Percentiles rank a stretch among this genome's conserved stretches.
phyloP scores from a whole-genome alignment of 1,140 invertebrate genomes.

The Drosophila pandora region DNA sequence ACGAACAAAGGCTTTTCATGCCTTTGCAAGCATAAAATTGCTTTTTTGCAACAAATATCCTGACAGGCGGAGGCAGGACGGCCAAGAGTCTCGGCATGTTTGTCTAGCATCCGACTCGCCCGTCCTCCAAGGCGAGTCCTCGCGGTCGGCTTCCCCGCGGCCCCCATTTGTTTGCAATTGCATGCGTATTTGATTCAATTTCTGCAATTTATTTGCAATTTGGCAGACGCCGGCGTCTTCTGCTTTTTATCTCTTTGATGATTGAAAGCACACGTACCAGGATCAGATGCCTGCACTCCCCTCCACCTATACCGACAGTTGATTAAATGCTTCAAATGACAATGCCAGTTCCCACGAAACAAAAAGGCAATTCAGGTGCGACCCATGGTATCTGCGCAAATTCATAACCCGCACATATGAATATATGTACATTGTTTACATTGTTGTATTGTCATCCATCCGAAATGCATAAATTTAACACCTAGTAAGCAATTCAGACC shows the following conservation, averaged over 20 bases:
- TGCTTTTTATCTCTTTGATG: slow-evolving; percentile 79
- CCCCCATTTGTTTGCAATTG: slow-evolving; percentile 79
- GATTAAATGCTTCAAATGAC: slow-evolving; percentile 72
- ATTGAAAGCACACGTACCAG: slow-evolving; percentile 73
- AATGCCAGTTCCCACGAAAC: slow-evolving; percentile 6
- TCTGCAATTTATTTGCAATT: slow-evolving; percentile 83
- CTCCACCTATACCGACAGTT: slow-evolving; percentile 6
- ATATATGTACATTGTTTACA: slow-evolving; percentile 42
- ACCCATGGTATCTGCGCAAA: slow-evolving; percentile 2
- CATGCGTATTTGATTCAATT: slow-evolving; percentile 83
- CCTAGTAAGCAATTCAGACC: slow-evolving; percentile 70
- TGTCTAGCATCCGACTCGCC: slow-evolving; percentile 48
- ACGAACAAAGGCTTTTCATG: slow-evolving; percentile 84
- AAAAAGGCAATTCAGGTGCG: neutral
- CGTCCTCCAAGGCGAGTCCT: slow-evolving; percentile 4
- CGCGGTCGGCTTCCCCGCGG: slow-evolving; percentile 7
- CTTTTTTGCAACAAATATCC: slow-evolving; percentile 82
- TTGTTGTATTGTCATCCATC: slow-evolving; percentile 75
- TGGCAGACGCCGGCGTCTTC: slow-evolving; percentile 62
- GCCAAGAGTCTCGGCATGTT: slow-evolving; percentile 51
- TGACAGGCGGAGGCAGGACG: slow-evolving; percentile 36
- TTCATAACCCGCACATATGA: slow-evolving; percentile 31
- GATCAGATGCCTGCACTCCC: slow-evolving; percentile 1
- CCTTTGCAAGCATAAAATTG: slow-evolving; percentile 83
- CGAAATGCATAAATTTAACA: slow-evolving; percentile 82